Base-by-base conservation (phyloP, 1,140 invertebrate species). In the Cataglyphis hispanica region DNA sequence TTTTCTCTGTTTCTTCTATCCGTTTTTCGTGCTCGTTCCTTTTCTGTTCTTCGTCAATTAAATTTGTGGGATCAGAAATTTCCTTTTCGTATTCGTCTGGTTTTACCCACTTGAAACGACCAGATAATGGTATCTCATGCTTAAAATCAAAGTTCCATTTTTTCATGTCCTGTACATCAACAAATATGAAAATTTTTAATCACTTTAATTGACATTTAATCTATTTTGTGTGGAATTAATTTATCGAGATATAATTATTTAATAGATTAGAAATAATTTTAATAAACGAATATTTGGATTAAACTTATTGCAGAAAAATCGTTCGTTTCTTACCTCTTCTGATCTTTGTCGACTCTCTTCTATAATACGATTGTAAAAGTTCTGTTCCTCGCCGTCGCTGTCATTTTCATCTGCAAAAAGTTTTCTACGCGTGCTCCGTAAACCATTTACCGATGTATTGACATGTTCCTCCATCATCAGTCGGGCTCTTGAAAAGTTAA, bases 91-190 rank as follows among this genome's bases (percentile, higher is more conserved):
- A 60, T 66, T 91, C 80, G 25, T 93, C 91, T 6, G 92, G 58
- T 74, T 90, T 92, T 34, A 91, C 87, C 94, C 93, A 95, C 50
- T 89, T 85, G 60, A 89, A 94, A 64, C 89, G 87, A 22, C 93
- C 94, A 0, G 91, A 89, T 11, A 94, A 67, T 8, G 94, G 94
- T 63, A 86, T 75, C 84, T 90, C 94, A 13, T 91, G 92, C 53
- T 91, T 91, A 69, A 95, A 95, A 86, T 95, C 93, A 64, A 95
- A 95, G 43, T 95, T 95, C 93, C 93, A 95, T 11, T 89, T 91
- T 69, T 92, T 80, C 72, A 92, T 93, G 0, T 91, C 91, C 94
- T 94, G 72, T 4, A 10, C 6, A 22, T 61, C 22, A 83, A 86
- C n/a, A 69, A 75, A 72, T 16, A 69, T 40, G n/a, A 60, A 22